Percentiles rank a stretch among this genome's conserved stretches.
Conservation (phyloP, 1,140 invertebrate genomes). For the Pristionchus pacificus region DNA sequence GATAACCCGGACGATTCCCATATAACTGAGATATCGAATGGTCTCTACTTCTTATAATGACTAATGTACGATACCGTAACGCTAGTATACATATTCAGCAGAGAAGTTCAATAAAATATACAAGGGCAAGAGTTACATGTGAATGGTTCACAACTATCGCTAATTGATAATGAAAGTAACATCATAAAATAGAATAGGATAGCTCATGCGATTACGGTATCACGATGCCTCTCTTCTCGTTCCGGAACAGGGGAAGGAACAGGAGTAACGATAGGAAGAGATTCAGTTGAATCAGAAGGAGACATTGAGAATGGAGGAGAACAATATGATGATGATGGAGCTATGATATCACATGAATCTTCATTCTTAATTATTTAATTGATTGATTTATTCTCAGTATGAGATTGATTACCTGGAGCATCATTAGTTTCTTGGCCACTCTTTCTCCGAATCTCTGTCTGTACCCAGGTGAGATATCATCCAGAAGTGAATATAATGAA, state of each 20-base stretch:
- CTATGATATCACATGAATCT: background rate
- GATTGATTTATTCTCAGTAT: background rate
- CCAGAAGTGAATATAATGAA: slow-evolving; percentile 47
- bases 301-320: background rate
- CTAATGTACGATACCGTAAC: no score
- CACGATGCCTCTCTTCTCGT: no score
- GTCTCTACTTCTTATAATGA: no score
- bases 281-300: background rate
- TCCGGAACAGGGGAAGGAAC: background rate
- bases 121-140: no score
- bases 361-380: background rate
- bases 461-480: slow-evolving; percentile 52
- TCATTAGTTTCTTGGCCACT: slow-evolving; percentile 30
- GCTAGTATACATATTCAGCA: no score
- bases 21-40: no score
- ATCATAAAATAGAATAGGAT: no score
- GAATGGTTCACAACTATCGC: no score
- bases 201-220: no score
- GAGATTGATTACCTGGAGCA: slow-evolving; percentile 32
- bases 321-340: background rate
- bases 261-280: background rate
- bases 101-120: no score
- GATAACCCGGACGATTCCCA: no score
- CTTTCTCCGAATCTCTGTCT: slow-evolving; percentile 46
- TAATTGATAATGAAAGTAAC: no score